Evolutionary conservation across 92 coral and sea anemone genomes (phyloP).

Genomic region (Parazoanthus swiftii): DNA sequence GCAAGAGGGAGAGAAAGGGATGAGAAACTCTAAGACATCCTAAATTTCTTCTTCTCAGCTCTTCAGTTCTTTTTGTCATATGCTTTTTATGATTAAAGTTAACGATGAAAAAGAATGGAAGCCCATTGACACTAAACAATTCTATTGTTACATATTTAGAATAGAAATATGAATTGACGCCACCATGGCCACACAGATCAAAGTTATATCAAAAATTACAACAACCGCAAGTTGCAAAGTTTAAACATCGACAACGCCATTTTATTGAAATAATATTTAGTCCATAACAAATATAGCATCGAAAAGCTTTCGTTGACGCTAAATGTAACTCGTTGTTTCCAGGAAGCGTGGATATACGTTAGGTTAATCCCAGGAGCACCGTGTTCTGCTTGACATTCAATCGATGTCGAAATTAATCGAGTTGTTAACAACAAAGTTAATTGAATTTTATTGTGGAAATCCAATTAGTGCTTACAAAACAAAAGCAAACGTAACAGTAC

Average conservation of each 20-base stretch:
- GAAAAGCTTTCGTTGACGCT: neutral
- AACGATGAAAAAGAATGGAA: neutral
- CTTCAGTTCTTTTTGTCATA: too few species aligned
- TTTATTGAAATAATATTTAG: too few species aligned
- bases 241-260: too few species aligned
- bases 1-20: too few species aligned
- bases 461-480: neutral
- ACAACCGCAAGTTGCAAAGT: too few species aligned
- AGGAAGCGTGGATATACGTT: neutral
- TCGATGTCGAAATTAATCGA: neutral
- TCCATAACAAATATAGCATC: neutral
- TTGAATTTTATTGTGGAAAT: neutral
- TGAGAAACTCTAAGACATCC: too few species aligned
- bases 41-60: too few species aligned
- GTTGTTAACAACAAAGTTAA: neutral
- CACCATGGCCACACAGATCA: neutral
- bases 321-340: neutral
- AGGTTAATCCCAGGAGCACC: too few species aligned
- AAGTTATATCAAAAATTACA: neutral
- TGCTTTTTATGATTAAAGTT: too few species aligned
- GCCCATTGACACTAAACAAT: neutral
- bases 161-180: neutral
- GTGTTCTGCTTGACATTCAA: neutral
- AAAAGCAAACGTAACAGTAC: neutral
- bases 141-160: neutral